A percentile compares a stretch with the other conserved stretches of the same genome.
Conservation (phyloP, 2,888 invertebrate species). For the Leuctra nigra region DNA sequence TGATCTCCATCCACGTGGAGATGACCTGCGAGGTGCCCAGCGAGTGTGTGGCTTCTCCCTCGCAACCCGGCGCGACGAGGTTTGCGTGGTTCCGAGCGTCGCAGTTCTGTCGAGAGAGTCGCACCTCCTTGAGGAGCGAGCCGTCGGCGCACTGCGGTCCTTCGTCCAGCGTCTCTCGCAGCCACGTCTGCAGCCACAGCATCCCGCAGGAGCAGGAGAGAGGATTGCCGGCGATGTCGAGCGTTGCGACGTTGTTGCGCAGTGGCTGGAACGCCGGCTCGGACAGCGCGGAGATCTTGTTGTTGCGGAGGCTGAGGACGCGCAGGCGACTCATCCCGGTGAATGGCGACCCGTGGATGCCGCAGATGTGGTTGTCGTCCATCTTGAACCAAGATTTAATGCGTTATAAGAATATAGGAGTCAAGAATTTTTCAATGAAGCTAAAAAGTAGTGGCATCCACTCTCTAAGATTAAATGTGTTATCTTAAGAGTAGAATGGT, state of each 20-base stretch:
- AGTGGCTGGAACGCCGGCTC: slow-evolving; percentile 69
- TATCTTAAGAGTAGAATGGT: no score
- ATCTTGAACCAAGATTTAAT: slow-evolving; percentile 45
- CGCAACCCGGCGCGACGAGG: slow-evolving; percentile 56
- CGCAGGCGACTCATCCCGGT: slow-evolving; percentile 78
- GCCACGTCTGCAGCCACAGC: slow-evolving; percentile 78
- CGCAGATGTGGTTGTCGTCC: slow-evolving; percentile 77
- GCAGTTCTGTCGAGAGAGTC: slow-evolving; percentile 65
- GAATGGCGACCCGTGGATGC: slow-evolving; percentile 72
- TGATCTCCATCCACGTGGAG: slow-evolving; percentile 49
- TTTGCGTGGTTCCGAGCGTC: slow-evolving; percentile 38
- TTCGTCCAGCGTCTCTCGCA: slow-evolving; percentile 53
- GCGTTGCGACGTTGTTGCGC: slow-evolving; percentile 70
- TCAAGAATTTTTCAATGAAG: no score
- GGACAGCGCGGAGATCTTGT: slow-evolving; percentile 63
- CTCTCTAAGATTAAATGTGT: no score
- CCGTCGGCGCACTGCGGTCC: slow-evolving; percentile 78
- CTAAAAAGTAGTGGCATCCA: no score
- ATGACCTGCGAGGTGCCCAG: slow-evolving; percentile 50
- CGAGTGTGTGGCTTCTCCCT: slow-evolving; percentile 45
- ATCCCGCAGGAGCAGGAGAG: slow-evolving; percentile 73
- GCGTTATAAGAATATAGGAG: no score
- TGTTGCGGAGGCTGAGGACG: slow-evolving; percentile 69
- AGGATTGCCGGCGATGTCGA: slow-evolving; percentile 83
- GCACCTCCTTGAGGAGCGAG: slow-evolving; percentile 62